Evolutionary conservation across 2,797 vertebrate genomes (phyloP).

Genomic region (Ptychobarbus kaznakovi): DNA sequence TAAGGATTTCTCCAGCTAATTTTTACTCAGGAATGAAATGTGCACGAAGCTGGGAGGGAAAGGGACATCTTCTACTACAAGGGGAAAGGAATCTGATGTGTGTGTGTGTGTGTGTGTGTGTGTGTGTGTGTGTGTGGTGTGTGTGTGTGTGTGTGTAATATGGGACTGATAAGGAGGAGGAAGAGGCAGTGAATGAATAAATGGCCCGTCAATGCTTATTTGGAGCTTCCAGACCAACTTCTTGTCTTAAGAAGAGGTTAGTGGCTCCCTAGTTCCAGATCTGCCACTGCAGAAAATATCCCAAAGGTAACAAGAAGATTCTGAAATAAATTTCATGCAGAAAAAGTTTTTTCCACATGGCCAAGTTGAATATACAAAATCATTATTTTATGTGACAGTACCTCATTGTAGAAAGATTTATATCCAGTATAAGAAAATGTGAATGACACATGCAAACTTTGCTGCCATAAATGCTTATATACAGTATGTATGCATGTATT

Average conservation of each 20-base stretch:
- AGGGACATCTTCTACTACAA: conserved; percentile 1
- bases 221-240: conserved; percentile 46
- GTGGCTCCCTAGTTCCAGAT: background rate
- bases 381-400: background rate
- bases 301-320: background rate
- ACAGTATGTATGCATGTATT: too few relatives aligned
- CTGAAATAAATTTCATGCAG: background rate
- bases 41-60: conserved; percentile 60
- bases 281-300: too few relatives aligned
- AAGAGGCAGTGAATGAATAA: conserved; percentile 42
- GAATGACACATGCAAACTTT: background rate
- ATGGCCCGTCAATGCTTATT: conserved; percentile 50
- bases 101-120: conserved; percentile 13
- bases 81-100: background rate
- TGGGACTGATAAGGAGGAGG: background rate
- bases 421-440: background rate
- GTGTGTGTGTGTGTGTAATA: conserved; percentile 27
- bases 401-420: background rate
- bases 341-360: background rate
- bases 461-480: background rate
- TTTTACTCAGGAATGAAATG: conserved; percentile 64
- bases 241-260: conserved; percentile 31
- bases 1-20: conserved; percentile 22
- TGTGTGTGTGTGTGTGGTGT: background rate
- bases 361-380: background rate